A percentile compares a stretch with the other conserved stretches of the same genome.
Evolutionary conservation across 2,113 vertebrate species (phyloP).

Genomic region (Mohoua ochrocephala): DNA sequence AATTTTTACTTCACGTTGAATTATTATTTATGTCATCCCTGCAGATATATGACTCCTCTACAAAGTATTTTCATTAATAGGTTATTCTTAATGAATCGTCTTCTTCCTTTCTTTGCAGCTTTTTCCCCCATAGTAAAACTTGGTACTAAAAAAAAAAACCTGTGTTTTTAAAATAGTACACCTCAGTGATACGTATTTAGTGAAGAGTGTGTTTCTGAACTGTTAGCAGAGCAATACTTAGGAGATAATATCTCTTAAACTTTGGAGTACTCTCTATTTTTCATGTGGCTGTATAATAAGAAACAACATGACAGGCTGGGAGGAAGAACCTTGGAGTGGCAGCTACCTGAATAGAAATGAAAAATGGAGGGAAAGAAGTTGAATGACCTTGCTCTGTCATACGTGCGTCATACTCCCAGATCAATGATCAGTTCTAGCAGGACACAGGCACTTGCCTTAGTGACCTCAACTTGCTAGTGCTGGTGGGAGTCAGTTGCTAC

Average conservation of each 20-base stretch:
- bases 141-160: not conserved
- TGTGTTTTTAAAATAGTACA: not conserved
- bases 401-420: not conserved
- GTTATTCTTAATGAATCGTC: conserved; percentile 6
- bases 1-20: conserved; percentile 37
- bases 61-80: conserved; percentile 24
- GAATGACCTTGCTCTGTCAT: not conserved
- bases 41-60: conserved; percentile 12
- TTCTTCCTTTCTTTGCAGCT: not conserved
- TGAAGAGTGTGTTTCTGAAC: not conserved
- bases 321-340: not conserved
- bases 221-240: not conserved
- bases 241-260: not conserved
- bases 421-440: not conserved
- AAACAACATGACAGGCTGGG: not conserved
- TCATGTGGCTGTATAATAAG: not conserved
- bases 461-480: not conserved
- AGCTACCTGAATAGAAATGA: not conserved
- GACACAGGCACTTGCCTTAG: not conserved
- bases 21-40: conserved; percentile 54
- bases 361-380: not conserved
- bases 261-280: not conserved
- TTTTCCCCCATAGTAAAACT: not conserved
- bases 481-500: not conserved
- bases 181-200: not conserved